A percentile compares a stretch with the other conserved stretches of the same genome.
These are phyloP conservation scores for Maylandia zebra DNA, from an alignment of 2,113 vertebrate genomes.

Conservation along the genomic window DNA sequence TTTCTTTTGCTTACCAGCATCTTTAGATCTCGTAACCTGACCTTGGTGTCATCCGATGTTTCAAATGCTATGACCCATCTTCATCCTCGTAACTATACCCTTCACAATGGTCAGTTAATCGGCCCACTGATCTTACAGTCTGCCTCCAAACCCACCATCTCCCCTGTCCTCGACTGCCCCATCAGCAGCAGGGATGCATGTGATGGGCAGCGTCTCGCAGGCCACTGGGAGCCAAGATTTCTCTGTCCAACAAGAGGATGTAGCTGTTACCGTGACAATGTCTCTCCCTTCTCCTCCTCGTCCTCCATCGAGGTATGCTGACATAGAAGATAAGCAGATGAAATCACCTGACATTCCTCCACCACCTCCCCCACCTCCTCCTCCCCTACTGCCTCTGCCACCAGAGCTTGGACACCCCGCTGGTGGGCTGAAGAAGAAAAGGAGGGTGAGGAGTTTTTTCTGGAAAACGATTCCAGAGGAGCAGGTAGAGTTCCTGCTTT, in stretches of 20 bases:
- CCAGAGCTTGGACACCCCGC: slow-evolving; percentile 34
- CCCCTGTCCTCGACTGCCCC: neutral
- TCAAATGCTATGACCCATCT: neutral
- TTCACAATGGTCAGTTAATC: neutral
- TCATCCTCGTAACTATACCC: neutral
- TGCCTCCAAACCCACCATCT: neutral
- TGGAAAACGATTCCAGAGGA: slow-evolving; percentile 95
- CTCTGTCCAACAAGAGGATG: slow-evolving; percentile 32
- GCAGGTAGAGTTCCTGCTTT: slow-evolving; percentile 47
- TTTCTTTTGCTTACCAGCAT: neutral
- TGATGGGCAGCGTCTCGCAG: slow-evolving; percentile 84
- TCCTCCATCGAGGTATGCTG: neutral
- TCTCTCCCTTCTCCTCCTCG: slow-evolving; percentile 44
- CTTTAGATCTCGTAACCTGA: neutral
- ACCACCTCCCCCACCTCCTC: slow-evolving; percentile 37
- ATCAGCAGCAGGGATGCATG: slow-evolving; percentile 75
- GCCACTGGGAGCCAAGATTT: slow-evolving; percentile 77
- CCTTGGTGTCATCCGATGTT: neutral
- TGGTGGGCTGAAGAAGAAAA: slow-evolving; percentile 69
- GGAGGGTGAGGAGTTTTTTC: slow-evolving; percentile 84
- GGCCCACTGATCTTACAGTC: neutral
- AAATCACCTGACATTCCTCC: neutral
- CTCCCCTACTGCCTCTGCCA: slow-evolving; percentile 50
- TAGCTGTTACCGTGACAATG: slow-evolving; percentile 57
- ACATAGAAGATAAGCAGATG: neutral